phyloP scores from a whole-genome alignment of 2,888 invertebrate species.

The Sisyra nigra region DNA sequence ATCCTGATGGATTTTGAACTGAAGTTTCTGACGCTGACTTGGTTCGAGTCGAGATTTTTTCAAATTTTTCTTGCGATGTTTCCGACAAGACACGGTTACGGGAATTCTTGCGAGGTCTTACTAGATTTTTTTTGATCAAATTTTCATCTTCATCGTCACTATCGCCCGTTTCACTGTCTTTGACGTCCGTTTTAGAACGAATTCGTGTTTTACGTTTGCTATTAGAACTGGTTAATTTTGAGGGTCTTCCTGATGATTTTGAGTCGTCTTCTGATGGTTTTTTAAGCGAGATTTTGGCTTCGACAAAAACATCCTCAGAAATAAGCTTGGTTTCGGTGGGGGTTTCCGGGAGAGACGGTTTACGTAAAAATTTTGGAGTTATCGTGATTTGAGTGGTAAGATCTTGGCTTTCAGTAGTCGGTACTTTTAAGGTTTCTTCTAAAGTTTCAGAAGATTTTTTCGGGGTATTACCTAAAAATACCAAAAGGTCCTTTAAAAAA shows the following conservation, averaged over 20 bases:
- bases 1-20: conserved; percentile 18
- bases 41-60: conserved; percentile 2
- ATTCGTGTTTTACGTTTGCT: conserved; percentile 4
- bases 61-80: background rate
- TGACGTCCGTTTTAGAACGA: conserved; percentile 4
- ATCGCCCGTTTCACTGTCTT: conserved; percentile 8
- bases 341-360: background rate
- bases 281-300: background rate
- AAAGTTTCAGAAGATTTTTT: background rate
- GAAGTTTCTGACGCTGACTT: conserved; percentile 3
- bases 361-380: conserved; percentile 8
- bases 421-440: background rate
- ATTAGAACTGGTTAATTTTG: conserved; percentile 9
- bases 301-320: background rate
- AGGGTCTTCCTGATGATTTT: background rate
- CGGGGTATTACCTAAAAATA: background rate
- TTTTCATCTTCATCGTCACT: conserved; percentile 6
- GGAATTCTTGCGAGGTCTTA: background rate
- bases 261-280: background rate
- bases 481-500: conserved; percentile 7
- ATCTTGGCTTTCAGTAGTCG: background rate
- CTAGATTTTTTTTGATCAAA: background rate
- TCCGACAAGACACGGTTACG: background rate
- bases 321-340: background rate
- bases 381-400: conserved; percentile 2